phyloP scores from a whole-genome alignment of 2,888 invertebrate species.

The Eurytoma adleriae region DNA sequence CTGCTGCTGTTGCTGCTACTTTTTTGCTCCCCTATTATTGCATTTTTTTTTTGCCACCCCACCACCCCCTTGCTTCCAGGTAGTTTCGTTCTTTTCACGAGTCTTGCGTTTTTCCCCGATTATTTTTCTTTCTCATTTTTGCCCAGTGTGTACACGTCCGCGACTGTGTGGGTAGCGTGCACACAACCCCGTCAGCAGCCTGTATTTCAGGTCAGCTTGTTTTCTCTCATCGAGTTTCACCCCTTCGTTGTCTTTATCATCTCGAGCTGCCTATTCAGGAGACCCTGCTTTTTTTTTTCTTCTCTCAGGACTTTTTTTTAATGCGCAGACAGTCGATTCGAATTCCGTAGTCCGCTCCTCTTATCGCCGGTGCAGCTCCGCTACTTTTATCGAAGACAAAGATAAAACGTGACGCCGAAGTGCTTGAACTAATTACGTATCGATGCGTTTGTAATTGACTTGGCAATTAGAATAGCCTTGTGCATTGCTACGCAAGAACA shows the following conservation, averaged over 20 bases:
- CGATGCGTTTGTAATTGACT: slow-evolving; percentile 15
- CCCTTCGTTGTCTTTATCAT: slow-evolving; percentile 41
- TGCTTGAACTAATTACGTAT: too few species aligned
- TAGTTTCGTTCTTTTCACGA: slow-evolving; percentile 12
- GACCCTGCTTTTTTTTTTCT: not conserved
- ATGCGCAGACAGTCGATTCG: not conserved
- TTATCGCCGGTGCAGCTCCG: not conserved
- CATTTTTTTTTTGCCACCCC: not conserved
- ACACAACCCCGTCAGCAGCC: not conserved
- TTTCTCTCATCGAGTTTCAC: slow-evolving; percentile 38
- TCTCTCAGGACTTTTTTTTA: not conserved
- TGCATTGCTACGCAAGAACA: too few species aligned
- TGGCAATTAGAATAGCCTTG: not conserved
- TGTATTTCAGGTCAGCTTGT: slow-evolving; percentile 33
- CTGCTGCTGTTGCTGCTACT: not conserved
- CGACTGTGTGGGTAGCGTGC: not conserved
- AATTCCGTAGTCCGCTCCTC: too few species aligned
- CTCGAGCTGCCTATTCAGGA: not conserved
- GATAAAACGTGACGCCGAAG: not conserved
- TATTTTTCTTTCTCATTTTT: slow-evolving; percentile 44
- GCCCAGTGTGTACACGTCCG: slow-evolving; percentile 19
- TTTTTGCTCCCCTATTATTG: not conserved
- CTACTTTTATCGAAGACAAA: not conserved
- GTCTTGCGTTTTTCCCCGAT: slow-evolving; percentile 47
- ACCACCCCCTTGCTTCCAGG: slow-evolving; percentile 7